Evolutionary conservation across 2,888 invertebrate genomes (phyloP).

Genomic region (Matsumyia berberina): DNA sequence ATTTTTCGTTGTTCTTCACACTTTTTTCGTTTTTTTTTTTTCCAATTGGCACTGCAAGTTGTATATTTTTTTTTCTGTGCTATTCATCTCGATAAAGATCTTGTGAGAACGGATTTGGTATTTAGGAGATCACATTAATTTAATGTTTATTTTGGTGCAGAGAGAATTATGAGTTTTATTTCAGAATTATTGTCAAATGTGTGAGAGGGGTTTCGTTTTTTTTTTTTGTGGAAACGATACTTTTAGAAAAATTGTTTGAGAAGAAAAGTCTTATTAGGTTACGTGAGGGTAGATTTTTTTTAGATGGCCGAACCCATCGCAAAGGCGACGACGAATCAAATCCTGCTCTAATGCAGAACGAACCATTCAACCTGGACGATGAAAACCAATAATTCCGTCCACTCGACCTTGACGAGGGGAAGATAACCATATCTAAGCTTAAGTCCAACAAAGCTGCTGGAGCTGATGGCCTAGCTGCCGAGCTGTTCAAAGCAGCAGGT

Average conservation of each 20-base stretch:
- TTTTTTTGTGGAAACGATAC: not conserved
- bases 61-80: slow-evolving; percentile 8
- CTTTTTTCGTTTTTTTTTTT: not conserved
- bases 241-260: not conserved
- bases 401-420: no score
- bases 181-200: not conserved
- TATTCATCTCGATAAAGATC: slow-evolving; percentile 30
- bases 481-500: no score
- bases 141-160: not conserved
- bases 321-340: no score
- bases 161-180: slow-evolving; percentile 4
- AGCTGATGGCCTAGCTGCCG: no score
- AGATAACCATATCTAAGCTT: no score
- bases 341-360: no score
- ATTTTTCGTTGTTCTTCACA: slow-evolving; percentile 33
- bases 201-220: not conserved
- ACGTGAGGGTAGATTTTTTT: no score
- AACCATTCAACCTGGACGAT: no score
- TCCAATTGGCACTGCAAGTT: slow-evolving; percentile 22
- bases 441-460: no score
- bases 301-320: no score
- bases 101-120: slow-evolving; percentile 9
- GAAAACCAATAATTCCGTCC: not conserved
- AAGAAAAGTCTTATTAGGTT: no score
- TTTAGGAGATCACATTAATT: slow-evolving; percentile 30